Percentiles rank a stretch among this genome's conserved stretches.
These are phyloP conservation scores for Magallana nippona DNA, from an alignment of 2,888 invertebrate species.

Conservation along the genomic window DNA sequence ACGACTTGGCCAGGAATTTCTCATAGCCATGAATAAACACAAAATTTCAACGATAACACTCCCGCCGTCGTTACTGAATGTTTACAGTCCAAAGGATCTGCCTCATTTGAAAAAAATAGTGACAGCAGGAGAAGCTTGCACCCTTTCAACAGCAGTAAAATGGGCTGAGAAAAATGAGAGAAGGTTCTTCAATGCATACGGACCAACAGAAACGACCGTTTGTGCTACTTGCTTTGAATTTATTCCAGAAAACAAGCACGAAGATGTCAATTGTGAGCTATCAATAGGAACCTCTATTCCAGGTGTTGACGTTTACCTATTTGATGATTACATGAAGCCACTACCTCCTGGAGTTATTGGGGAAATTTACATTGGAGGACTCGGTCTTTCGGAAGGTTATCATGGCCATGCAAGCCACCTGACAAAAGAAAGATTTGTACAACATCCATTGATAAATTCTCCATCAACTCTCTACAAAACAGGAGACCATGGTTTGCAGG, in stretches of 20 bases:
- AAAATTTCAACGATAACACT: constrained; percentile 81
- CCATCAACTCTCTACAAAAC: constrained; percentile 86
- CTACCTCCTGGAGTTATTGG: constrained; percentile 88
- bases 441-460: constrained; percentile 55
- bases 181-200: constrained; percentile 91
- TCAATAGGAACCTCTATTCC: constrained; percentile 91
- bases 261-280: constrained; percentile 83
- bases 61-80: constrained; percentile 88
- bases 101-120: constrained; percentile 86
- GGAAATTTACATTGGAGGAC: constrained; percentile 90
- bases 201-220: constrained; percentile 95
- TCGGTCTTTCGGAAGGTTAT: constrained; percentile 90
- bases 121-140: constrained; percentile 91
- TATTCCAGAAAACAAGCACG: constrained; percentile 68
- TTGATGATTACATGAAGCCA: constrained; percentile 87
- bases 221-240: constrained; percentile 91
- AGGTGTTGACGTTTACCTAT: constrained; percentile 89
- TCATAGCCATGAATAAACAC: constrained; percentile 86
- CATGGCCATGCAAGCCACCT: constrained; percentile 85
- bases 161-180: constrained; percentile 85
- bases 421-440: constrained; percentile 72
- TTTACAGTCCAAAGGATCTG: constrained; percentile 82
- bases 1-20: constrained; percentile 88
- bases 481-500: constrained; percentile 88
- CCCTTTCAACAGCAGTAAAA: constrained; percentile 86